Conservation (phyloP, 1,140 invertebrate species). For the Drusus annulatus region DNA sequence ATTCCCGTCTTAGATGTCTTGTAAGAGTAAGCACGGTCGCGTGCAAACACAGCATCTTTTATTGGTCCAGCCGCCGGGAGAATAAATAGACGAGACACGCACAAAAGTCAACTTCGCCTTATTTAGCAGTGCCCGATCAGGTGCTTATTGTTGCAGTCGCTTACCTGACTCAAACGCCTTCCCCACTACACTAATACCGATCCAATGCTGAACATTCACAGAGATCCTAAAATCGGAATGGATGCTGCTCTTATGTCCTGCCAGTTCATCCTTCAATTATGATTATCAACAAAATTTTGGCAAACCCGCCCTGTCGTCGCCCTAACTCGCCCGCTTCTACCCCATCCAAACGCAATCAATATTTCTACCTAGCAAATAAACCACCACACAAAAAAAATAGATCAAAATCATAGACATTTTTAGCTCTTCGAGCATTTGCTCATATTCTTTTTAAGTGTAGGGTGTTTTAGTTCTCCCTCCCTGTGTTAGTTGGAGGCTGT, state of each 20-base stretch:
- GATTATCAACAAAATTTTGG: constrained; percentile 43
- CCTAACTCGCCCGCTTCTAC: constrained; percentile 10
- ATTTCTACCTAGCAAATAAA: background rate
- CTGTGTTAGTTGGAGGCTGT: background rate
- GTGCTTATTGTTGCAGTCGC: constrained; percentile 1
- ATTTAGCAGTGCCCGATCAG: constrained; percentile 7
- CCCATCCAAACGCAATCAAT: constrained; percentile 15
- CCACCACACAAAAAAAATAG: background rate
- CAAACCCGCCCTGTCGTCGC: constrained; percentile 43
- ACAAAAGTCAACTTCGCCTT: constrained; percentile 18
- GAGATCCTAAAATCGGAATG: constrained; percentile 22
- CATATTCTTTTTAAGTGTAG: background rate
- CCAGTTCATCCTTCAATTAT: constrained; percentile 32
- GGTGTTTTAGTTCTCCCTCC: background rate
- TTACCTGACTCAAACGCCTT: background rate
- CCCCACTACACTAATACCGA: background rate
- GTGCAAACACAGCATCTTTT: constrained; percentile 15
- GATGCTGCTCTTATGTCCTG: constrained; percentile 10
- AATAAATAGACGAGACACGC: background rate
- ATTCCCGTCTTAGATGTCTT: background rate
- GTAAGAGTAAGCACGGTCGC: constrained; percentile 10
- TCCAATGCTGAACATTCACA: background rate
- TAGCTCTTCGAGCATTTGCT: background rate
- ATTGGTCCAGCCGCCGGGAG: constrained; percentile 14
- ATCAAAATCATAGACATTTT: background rate